These are phyloP conservation scores for Hydrozoanthus tunicans DNA, from an alignment of 64 coral and sea anemone species.

Conservation along the genomic window DNA sequence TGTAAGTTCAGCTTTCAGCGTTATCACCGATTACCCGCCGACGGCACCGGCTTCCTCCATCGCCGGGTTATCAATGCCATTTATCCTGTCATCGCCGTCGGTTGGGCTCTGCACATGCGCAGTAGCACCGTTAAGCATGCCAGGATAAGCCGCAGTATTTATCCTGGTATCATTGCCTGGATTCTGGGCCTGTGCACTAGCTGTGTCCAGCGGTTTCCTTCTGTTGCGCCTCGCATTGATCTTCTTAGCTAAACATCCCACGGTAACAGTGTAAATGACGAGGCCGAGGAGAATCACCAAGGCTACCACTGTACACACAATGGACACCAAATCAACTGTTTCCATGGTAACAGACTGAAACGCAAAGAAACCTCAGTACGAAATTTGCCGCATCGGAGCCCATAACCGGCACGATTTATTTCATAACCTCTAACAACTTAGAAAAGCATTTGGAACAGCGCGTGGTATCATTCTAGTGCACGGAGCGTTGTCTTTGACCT, in stretches of 20 bases:
- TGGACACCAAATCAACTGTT: background rate
- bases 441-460: no score
- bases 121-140: no score
- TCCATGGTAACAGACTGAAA: slow-evolving; percentile 39
- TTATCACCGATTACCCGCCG: background rate
- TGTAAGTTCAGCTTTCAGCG: background rate
- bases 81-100: background rate
- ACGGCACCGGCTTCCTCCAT: slow-evolving; percentile 16
- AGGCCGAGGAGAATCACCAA: slow-evolving; percentile 24
- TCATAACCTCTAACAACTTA: no score
- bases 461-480: no score
- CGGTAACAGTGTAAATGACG: background rate
- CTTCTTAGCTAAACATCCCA: background rate
- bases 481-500: no score
- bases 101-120: background rate
- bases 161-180: no score
- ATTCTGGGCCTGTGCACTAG: background rate
- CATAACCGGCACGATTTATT: no score
- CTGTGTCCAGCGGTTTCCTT: background rate
- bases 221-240: background rate
- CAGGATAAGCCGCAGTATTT: no score
- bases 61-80: slow-evolving; percentile 40
- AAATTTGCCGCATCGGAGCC: no score
- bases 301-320: slow-evolving; percentile 14
- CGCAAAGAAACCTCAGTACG: background rate